Evolutionary conservation across 2,797 vertebrate genomes (phyloP), one percentile per base, ranked within the genome.

Genomic region (Ctenopoma multispine): DNA sequence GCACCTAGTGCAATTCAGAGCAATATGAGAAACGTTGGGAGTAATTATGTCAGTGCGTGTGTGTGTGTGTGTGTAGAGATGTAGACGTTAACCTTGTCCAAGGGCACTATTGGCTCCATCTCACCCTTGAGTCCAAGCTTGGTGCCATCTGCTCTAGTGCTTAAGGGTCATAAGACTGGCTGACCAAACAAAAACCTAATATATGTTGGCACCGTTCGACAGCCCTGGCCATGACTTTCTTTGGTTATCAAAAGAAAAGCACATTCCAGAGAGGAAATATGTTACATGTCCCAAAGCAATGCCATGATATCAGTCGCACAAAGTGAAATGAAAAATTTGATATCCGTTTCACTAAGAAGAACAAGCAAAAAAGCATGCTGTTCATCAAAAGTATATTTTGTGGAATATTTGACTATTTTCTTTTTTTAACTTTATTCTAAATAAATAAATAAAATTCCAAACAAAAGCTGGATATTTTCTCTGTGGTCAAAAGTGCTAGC

Each of bases 111-210:
- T 85, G 80, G 69, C 74, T 83, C 48, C 72, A 82, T 81, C 69
- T 81, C 80, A 86, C 84, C 86, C 83, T 82, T 62, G 81, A 80
- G 82, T 79, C 84, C 69, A 62, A 68, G 75, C 74, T 80, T 51
- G 44, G 65, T 72, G 85, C 89, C 91, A 93, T 93, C 90, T 93
- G 90, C 75, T 89, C 77, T 61, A 69, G 56, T 75, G 74, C 58
- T 72, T 51, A 58, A 75, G 65, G 72, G 80, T 87, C 77, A 87
- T 76, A 85, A 82, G 76, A 69, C 80, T 64, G 79, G 77, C 69
- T 69, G 76, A 82, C 69, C 73, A 81, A 83, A 89, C 78, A 85
- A 87, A 90, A 87, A 83, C 79, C 79, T 78, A 81, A 81, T 82
- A 71, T 76, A 89, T 75, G 57, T 66, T 85, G 77, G 86, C 76